Base-by-base conservation (phyloP, 2,888 invertebrate species). In the Hyposoter dolosus region DNA sequence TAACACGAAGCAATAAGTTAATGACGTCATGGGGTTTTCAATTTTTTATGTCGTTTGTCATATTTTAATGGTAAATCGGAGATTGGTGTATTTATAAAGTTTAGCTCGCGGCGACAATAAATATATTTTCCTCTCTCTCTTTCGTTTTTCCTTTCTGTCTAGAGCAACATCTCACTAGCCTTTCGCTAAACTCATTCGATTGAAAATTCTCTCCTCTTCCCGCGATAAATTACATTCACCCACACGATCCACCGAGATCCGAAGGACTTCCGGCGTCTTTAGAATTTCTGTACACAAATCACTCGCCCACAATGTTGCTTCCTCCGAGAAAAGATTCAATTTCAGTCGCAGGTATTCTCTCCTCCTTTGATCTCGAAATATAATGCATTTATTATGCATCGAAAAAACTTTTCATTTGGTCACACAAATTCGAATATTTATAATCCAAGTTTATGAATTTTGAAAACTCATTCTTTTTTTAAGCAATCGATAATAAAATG, bases 201-300 rank as follows among this genome's bases (percentile, higher is more conserved):
- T 65, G 71, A 71, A 77, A 77, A 72, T 17, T 77, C 71, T 35
- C 68, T 45, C 56, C 19, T 60, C 17, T 35, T 71, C 32, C 23
- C 60, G 7, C 32, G 71, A 80, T 80, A 15, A 45, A 71, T 71
- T 47, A 45, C 63, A 12, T 17, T 9, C 35, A 43, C 45, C n/a
- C 15, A 23, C 43, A 43, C 56, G 43, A 74, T 82, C 69, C 50
- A 35, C 43, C 12, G 45, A 17, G 50, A 76, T 74, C 65, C 35
- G 19, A 76, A 60, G 56, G 9, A 45, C 43, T 53, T 45, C 63
- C 71, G 45, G 35, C 47, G 63, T 72, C 63, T 35, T 71, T 19
- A 15, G 56, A 80, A 50, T 53, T 53, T 47, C 66, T 43, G 43
- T 53, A 66, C 15, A 35, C 82, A 50, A 68, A 66, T 82, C 56